These are phyloP conservation scores for Phalloptychus januarius DNA, from an alignment of 2,797 vertebrate genomes.

Conservation along the genomic window DNA sequence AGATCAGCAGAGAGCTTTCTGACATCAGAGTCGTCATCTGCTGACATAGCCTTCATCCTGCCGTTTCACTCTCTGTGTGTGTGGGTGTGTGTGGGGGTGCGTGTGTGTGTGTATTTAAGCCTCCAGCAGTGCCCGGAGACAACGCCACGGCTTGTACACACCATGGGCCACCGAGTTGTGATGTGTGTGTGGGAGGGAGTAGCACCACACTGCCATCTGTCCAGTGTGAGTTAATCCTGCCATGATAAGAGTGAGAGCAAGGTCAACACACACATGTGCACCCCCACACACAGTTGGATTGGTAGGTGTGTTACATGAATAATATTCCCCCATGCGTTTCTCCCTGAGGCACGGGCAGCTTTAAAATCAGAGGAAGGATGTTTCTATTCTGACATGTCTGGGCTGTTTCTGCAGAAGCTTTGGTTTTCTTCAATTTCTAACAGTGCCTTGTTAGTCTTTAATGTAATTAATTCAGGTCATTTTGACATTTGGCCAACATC, in stretches of 20 bases:
- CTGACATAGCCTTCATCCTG: slow-evolving; percentile 38
- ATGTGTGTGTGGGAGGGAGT: slow-evolving; percentile 39
- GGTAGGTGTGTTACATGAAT: slow-evolving; percentile 50
- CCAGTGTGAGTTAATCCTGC: slow-evolving; percentile 70
- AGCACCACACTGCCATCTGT: slow-evolving; percentile 68
- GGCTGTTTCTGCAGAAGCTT: background rate
- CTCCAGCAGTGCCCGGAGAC: slow-evolving; percentile 40
- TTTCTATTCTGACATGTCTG: background rate
- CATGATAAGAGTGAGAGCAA: slow-evolving; percentile 59
- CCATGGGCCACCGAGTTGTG: slow-evolving; percentile 21
- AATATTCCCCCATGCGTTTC: slow-evolving; percentile 27
- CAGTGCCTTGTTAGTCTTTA: no score
- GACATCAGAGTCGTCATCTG: slow-evolving; percentile 66
- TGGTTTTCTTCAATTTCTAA: background rate
- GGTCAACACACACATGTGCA: slow-evolving; percentile 29
- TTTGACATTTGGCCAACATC: no score
- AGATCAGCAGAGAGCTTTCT: slow-evolving; percentile 37
- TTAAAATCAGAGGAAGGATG: slow-evolving; percentile 16
- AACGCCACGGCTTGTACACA: slow-evolving; percentile 62
- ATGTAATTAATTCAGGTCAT: no score
- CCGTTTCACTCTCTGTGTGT: slow-evolving; percentile 21
- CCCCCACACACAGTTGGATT: slow-evolving; percentile 21
- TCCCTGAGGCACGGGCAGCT: slow-evolving; percentile 26
- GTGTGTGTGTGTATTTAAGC: slow-evolving; percentile 51
- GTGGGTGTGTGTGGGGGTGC: slow-evolving; percentile 25